These are phyloP conservation scores for Capra hircus DNA, from an alignment of 2,113 vertebrate species.

Conservation along the genomic window DNA sequence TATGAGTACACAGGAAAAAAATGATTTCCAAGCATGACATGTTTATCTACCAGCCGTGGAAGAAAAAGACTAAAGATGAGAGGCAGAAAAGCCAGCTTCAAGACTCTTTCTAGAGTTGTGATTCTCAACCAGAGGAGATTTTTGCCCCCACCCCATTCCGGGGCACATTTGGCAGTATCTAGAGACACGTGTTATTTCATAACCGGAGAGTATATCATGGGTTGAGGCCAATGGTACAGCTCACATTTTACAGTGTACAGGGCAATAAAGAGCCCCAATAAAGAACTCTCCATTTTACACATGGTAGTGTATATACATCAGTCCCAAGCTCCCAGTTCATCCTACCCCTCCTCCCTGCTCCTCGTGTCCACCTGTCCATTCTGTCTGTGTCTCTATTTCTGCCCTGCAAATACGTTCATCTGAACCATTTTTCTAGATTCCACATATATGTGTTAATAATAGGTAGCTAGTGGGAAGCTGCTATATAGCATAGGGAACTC, in stretches of 20 bases:
- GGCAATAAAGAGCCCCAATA: neutral
- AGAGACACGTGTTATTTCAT: neutral
- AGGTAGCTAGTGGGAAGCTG: neutral
- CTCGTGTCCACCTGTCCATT: neutral
- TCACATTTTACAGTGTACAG: neutral
- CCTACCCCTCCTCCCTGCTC: neutral
- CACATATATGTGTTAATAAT: neutral
- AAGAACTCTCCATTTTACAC: neutral
- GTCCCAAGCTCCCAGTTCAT: neutral
- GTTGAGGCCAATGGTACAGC: neutral
- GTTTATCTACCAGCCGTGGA: neutral
- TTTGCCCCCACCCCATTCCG: neutral
- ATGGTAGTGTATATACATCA: neutral
- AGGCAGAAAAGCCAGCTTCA: neutral
- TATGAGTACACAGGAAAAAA: neutral
- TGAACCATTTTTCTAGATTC: neutral
- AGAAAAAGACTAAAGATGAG: neutral
- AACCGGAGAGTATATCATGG: neutral
- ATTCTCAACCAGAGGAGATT: neutral
- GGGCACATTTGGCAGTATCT: neutral
- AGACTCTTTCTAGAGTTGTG: neutral
- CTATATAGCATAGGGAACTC: neutral
- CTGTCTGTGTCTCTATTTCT: neutral
- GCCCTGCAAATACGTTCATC: neutral
- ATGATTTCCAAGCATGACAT: neutral